Base-by-base conservation (phyloP, 1,140 invertebrate genomes). In the Zaprionus inermis region DNA sequence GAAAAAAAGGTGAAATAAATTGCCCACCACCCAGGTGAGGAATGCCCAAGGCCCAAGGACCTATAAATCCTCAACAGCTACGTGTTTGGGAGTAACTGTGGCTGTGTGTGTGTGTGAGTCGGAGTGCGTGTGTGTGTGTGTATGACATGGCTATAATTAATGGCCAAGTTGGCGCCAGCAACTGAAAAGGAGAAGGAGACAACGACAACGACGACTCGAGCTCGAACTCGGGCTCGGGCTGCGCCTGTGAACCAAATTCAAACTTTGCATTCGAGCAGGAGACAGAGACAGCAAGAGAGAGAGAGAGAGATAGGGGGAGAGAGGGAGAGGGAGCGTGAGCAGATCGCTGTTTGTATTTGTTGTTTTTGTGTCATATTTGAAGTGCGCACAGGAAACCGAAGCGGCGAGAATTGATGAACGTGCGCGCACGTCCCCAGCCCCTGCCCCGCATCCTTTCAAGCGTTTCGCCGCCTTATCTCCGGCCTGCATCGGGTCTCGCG, bases 161-260 rank as follows among this genome's bases (percentile, higher is more conserved):
- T 88, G 84, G 80, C 80, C 85, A 80, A 34, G 65, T 72, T 88
- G 84, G 80, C 84, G 84, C 84, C 84, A 88, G 74, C 65, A 58
- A 57, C 78, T 61, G 61, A 57, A 30, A 44, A 44, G 38, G n/a
- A 32, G 30, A 16, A 44, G 38, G n/a, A 22, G 5, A 51, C 61
- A n/a, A 64, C 63, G 5, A 51, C 49, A n/a, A 64, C 63, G 30
- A 34, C 41, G 56, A 28, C n/a, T 18, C 24, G 24, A 28, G 11
- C 58, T n/a, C n/a, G n/a, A n/a, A n/a, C n/a, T n/a, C n/a, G n/a
- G n/a, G n/a, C 16, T 54, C 46, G 22, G 38, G 34, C 22, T 11
- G 9, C 16, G 52, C 72, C 66, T 74, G 72, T 74, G 68, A 75
- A 64, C 67, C 46, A 46, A 75, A 65, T 59, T 61, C 57, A 46